Evolutionary conservation across 2,113 vertebrate species (phyloP), one percentile per base, ranked within the genome.

Genomic region (Melanocharis versteri): DNA sequence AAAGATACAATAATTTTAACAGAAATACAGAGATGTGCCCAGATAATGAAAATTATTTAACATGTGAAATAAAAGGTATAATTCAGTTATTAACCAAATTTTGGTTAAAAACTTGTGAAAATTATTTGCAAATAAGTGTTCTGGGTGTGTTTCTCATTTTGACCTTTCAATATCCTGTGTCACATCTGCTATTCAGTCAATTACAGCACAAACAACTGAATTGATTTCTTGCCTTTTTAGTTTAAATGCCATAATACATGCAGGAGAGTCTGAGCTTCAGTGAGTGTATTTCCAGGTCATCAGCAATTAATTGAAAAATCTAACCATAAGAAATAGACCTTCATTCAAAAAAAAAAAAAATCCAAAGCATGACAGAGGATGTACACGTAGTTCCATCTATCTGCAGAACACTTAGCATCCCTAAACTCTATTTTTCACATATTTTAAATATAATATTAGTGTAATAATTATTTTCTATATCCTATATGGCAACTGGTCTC

Each of bases 201-300:
- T 81, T 93, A 42, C 39, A 84, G 37, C 77, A 93, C 60, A 96
- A 94, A 88, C 51, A 87, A 87, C 72, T 40, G 53, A 90, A 95
- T 87, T 75, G 90, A 96, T 96, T 96, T 93, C 50, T 96, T 97
- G 90, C 68, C 69, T 82, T 90, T 87, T 93, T 92, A 68, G 65
- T 92, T 94, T 84, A 96, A 94, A 94, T 79, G 54, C 20, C 48
- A 60, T 76, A 87, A 93, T 44, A 83, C 61, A 60, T 35, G 22
- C 51, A 88, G n/a, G 47, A 83, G 30, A 83, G 30, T 37, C 45
- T 57, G 82, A 81, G 44, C 37, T 90, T 84, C 56, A 84, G 28
- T 42, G 56, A 96, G 57, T 86, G 30, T 27, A 82, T 84, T 95
- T 96, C 65, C 44, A 90, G 82, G 73, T 71, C 60, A 86, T 22